phyloP scores from a whole-genome alignment of 2,888 invertebrate species.

The Chrysomela aeneicollis region DNA sequence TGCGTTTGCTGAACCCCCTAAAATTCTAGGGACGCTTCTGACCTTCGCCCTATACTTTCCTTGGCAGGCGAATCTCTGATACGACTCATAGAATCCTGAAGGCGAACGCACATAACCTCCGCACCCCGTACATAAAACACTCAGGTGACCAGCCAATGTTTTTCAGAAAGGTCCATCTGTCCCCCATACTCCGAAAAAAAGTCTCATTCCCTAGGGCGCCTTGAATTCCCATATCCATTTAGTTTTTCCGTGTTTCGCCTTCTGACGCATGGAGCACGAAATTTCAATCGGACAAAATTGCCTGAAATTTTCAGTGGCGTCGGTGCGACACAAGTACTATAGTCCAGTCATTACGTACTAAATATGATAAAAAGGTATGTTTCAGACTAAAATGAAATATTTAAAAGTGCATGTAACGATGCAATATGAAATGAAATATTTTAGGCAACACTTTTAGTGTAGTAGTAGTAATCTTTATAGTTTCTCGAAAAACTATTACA shows the following conservation, averaged over 20 bases:
- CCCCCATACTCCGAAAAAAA: not conserved
- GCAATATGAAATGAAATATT: no score
- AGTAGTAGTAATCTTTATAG: no score
- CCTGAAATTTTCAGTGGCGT: not conserved
- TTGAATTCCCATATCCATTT: not conserved
- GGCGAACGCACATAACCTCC: not conserved
- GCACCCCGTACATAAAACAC: not conserved
- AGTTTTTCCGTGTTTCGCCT: conserved; percentile 1
- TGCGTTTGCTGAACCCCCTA: no score
- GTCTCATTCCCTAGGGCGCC: not conserved
- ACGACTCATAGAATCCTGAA: no score
- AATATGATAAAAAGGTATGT: no score
- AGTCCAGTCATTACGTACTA: no score
- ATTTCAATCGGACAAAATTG: not conserved
- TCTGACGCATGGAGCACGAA: not conserved
- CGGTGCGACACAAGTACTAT: not conserved
- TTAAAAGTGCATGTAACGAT: no score
- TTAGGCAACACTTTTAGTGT: no score
- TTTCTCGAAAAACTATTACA: no score
- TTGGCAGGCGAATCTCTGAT: not conserved
- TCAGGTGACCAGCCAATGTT: not conserved
- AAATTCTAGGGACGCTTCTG: no score
- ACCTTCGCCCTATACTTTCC: no score
- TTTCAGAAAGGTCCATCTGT: not conserved
- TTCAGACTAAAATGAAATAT: no score